Conservation (phyloP, 2,113 vertebrate genomes). For the Phycodurus eques region DNA sequence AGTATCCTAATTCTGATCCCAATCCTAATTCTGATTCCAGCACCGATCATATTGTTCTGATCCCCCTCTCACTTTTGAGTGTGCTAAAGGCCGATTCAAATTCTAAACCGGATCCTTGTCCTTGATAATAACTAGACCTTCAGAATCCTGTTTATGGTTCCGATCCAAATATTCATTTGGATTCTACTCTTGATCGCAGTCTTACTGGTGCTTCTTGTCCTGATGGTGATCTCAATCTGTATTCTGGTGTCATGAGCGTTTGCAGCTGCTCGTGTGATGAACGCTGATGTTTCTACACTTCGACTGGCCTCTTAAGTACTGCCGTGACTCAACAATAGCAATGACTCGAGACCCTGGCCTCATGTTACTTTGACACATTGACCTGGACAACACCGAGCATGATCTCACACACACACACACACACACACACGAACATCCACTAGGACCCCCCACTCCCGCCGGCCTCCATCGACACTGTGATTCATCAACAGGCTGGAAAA, state of each 20-base stretch:
- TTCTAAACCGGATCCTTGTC: no score
- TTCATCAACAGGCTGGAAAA: constrained; percentile 45
- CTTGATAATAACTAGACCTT: no score
- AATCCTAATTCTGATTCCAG: no score
- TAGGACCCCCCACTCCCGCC: constrained; percentile 2
- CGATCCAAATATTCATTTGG: no score
- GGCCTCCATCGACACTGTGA: constrained; percentile 36
- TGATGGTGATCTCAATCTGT: no score
- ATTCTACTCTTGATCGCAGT: no score
- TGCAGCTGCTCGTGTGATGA: not conserved
- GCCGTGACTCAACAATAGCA: not conserved
- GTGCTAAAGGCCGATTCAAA: no score
- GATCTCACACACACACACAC: constrained; percentile 24
- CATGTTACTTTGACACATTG: constrained; percentile 42
- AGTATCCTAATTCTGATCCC: not conserved
- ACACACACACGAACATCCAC: constrained; percentile 33
- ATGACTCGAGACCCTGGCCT: not conserved
- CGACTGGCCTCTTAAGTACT: not conserved
- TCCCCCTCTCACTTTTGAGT: no score
- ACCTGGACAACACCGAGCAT: constrained; percentile 21
- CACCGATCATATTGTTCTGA: no score
- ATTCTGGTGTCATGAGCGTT: no score
- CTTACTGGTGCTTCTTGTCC: no score
- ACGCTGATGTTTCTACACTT: not conserved
- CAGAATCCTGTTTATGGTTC: no score